A percentile compares a stretch with the other conserved stretches of the same genome.
Evolutionary conservation across 1,140 invertebrate species (phyloP).

Genomic region (Harlomillsia oculata): DNA sequence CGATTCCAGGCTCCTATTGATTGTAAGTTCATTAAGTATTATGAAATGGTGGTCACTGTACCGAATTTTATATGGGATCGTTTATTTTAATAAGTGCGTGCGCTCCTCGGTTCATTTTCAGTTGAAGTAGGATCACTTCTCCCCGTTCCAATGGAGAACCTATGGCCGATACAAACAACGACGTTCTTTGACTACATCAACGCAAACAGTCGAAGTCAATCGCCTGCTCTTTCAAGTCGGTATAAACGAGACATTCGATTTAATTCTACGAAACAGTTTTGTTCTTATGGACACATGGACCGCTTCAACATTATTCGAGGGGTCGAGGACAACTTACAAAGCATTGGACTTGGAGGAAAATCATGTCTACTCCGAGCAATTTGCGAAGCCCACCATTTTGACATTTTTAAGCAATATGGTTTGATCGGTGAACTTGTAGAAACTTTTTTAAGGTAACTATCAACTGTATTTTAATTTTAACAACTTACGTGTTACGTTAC

Average conservation of each 20-base stretch:
- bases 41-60: no score
- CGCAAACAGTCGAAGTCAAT: not conserved
- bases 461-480: no score
- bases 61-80: no score
- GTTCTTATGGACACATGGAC: not conserved
- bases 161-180: no score
- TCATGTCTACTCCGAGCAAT: conserved; percentile 8
- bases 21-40: no score
- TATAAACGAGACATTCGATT: not conserved
- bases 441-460: not conserved
- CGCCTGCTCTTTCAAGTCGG: no score
- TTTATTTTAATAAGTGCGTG: no score
- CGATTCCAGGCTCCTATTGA: no score
- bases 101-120: no score
- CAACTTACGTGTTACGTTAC: no score
- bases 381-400: conserved; percentile 10
- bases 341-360: not conserved
- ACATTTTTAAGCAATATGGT: not conserved
- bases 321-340: not conserved
- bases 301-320: not conserved
- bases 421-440: not conserved
- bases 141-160: no score
- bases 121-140: no score
- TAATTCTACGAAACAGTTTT: not conserved
- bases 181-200: not conserved